Conservation (phyloP, 2,888 invertebrate species). For the Amorpha juglandis region DNA sequence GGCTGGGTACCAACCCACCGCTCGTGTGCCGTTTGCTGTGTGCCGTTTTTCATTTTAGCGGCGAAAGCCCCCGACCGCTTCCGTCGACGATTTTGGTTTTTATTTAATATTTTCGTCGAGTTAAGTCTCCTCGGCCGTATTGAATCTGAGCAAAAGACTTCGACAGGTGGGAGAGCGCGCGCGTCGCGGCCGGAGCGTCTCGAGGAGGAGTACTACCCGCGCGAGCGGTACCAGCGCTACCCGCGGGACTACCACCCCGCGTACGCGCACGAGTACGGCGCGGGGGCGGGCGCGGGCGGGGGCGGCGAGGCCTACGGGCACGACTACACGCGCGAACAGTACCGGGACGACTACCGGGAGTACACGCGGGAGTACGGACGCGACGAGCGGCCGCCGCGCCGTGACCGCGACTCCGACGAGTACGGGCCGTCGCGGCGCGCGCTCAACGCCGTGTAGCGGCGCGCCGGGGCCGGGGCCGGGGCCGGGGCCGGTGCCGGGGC, state of each 20-base stretch:
- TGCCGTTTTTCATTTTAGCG: constrained; percentile 31
- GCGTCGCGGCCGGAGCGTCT: constrained; percentile 82
- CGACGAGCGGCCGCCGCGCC: constrained; percentile 71
- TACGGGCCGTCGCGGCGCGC: constrained; percentile 88
- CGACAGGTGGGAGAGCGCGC: constrained; percentile 70
- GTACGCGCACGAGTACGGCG: constrained; percentile 45
- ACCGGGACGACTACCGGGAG: constrained; percentile 68
- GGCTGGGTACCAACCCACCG: constrained; percentile 33
- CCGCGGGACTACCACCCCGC: constrained; percentile 53
- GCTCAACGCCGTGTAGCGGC: constrained; percentile 89
- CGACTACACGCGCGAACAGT: constrained; percentile 66
- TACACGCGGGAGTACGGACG: constrained; percentile 75
- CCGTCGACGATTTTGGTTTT: constrained; percentile 31
- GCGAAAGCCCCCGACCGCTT: constrained; percentile 12
- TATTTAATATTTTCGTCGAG: constrained; percentile 28
- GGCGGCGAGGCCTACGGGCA: constrained; percentile 63
- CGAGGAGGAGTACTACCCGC: constrained; percentile 82
- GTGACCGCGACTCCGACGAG: constrained; percentile 78
- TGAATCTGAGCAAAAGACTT: neutral
- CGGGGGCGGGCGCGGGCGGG: constrained; percentile 56
- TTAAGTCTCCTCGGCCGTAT: neutral
- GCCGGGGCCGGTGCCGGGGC: constrained; percentile 62
- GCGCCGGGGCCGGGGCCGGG: constrained; percentile 45
- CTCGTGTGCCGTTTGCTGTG: constrained; percentile 42
- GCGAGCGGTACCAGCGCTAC: constrained; percentile 61